Conservation (phyloP, 2,888 invertebrate species). For the Boloria euphrosyne region DNA sequence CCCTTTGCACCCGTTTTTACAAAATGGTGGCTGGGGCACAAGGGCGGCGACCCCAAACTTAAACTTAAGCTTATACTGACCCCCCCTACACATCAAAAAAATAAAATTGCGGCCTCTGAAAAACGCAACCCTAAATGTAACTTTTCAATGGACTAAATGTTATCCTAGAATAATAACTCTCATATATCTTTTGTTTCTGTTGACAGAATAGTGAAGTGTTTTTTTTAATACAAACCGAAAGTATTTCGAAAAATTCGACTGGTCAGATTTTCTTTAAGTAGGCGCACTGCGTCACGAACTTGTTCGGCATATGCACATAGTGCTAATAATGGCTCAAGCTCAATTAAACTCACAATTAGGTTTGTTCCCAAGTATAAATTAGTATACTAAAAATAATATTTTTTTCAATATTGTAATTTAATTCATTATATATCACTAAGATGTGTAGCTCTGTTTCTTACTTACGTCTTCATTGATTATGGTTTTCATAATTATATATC, state of each 20-base stretch:
- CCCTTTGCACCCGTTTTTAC: too few relatives aligned
- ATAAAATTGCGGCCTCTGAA: too few relatives aligned
- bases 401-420: neutral
- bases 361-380: neutral
- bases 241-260: slow-evolving; percentile 7
- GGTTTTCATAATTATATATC: neutral
- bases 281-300: neutral
- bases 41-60: too few relatives aligned
- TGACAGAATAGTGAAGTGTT: too few relatives aligned
- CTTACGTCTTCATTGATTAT: slow-evolving; percentile 1
- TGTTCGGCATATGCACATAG: neutral
- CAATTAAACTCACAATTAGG: neutral
- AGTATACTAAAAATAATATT: neutral
- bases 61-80: too few relatives aligned
- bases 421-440: neutral
- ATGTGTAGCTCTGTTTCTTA: neutral
- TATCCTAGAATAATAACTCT: too few relatives aligned
- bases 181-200: too few relatives aligned
- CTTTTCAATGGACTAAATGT: too few relatives aligned
- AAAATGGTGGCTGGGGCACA: too few relatives aligned
- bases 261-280: slow-evolving; percentile 2
- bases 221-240: slow-evolving; percentile 3
- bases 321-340: neutral
- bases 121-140: too few relatives aligned
- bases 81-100: too few relatives aligned